These are phyloP conservation scores for Porites australiensis DNA, from an alignment of 64 coral and sea anemone species.

Conservation along the genomic window DNA sequence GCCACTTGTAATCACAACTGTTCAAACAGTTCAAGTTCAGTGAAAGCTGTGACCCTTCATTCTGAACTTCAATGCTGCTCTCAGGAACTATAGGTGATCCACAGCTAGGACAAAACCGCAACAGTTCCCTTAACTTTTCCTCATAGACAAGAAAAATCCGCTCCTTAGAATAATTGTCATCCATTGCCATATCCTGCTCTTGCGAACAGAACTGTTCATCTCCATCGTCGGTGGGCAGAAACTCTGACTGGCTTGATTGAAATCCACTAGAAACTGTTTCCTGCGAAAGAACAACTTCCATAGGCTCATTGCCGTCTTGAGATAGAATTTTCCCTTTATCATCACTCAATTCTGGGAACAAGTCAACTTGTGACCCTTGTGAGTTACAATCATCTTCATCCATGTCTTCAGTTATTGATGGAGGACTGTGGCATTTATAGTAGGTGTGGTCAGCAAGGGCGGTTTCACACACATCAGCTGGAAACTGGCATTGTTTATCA, in stretches of 20 bases:
- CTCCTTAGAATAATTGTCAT: too few relatives aligned
- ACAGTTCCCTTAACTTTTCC: background rate
- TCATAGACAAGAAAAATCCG: too few relatives aligned
- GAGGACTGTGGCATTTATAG: too few relatives aligned
- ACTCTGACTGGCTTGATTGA: background rate
- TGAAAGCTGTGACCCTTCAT: conserved; percentile 47
- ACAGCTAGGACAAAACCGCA: conserved; percentile 52
- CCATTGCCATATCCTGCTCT: background rate
- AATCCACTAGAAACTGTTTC: background rate
- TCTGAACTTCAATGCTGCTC: background rate
- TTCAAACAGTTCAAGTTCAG: conserved; percentile 43
- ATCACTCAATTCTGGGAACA: background rate
- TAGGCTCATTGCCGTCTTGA: background rate
- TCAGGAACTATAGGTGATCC: conserved; percentile 10
- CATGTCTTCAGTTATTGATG: background rate
- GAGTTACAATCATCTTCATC: background rate
- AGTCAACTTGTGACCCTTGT: background rate
- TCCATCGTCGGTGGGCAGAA: background rate
- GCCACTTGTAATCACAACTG: conserved; percentile 47
- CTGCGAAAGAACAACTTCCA: too few relatives aligned
- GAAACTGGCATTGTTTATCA: background rate
- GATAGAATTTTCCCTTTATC: background rate
- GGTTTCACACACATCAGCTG: background rate
- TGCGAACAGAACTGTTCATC: background rate
- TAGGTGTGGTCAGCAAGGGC: too few relatives aligned